A percentile compares a stretch with the other conserved stretches of the same genome.
These are phyloP conservation scores for Brachionichthys hirsutus DNA, from an alignment of 2,113 vertebrate species.

Conservation along the genomic window DNA sequence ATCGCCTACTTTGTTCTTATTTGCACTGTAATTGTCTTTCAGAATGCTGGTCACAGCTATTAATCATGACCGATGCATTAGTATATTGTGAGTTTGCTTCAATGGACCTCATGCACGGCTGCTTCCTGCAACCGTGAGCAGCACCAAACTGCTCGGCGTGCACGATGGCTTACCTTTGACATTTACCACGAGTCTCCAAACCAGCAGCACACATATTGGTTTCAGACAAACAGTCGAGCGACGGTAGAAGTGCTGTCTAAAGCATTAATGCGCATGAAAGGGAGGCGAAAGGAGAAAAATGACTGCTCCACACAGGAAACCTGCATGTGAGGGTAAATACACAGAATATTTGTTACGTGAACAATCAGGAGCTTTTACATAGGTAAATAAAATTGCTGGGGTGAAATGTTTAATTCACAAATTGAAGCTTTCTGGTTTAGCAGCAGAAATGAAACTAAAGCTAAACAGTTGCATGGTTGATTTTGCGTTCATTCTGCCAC, in stretches of 20 bases:
- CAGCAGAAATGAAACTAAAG: no score
- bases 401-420: no score
- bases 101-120: conserved; percentile 56
- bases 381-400: not conserved
- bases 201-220: conserved; percentile 6
- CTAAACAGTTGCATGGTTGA: no score
- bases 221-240: conserved; percentile 28
- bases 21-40: conserved; percentile 16
- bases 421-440: no score
- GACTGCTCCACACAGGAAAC: no score
- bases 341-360: no score
- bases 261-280: conserved; percentile 48
- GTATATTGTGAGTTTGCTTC: conserved; percentile 28
- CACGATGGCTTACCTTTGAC: conserved; percentile 44
- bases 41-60: conserved; percentile 21
- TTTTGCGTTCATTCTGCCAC: no score
- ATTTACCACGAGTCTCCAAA: conserved; percentile 49
- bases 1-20: no score
- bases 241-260: conserved; percentile 45
- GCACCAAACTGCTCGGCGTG: conserved; percentile 31
- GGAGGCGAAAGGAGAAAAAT: not conserved
- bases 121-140: conserved; percentile 26
- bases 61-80: conserved; percentile 16
- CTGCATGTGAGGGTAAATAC: no score
- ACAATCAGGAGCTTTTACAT: not conserved